phyloP scores from a whole-genome alignment of 2,113 vertebrate species.

The Felis catus region DNA sequence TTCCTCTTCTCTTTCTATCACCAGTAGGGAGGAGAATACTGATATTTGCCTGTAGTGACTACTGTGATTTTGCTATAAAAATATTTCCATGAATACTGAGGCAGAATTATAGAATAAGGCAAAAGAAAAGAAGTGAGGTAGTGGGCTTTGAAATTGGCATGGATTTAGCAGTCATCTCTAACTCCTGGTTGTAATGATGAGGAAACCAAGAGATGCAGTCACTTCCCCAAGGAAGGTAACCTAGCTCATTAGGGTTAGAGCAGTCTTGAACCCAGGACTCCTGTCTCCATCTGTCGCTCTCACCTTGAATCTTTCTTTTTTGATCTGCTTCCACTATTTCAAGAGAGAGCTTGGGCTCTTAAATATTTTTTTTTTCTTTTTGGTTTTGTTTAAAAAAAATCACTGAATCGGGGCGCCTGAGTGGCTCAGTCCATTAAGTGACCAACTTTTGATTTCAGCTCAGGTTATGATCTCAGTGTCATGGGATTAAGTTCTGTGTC shows the following conservation, averaged over 20 bases:
- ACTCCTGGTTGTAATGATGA: background rate
- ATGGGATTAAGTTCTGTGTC: too few species aligned
- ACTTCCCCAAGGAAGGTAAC: background rate
- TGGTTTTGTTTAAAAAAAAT: background rate
- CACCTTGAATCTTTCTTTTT: background rate
- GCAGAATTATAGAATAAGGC: background rate
- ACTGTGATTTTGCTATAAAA: slow-evolving; percentile 25
- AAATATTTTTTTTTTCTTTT: slow-evolving; percentile 14
- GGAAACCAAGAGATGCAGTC: background rate
- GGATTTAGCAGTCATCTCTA: background rate
- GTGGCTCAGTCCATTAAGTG: too few species aligned
- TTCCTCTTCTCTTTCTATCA: background rate
- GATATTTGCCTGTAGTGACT: background rate
- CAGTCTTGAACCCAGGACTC: background rate
- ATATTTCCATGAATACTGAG: background rate
- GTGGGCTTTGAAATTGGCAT: background rate
- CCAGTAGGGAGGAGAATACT: background rate
- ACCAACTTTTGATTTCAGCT: too few species aligned
- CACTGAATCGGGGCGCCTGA: background rate
- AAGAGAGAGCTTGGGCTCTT: slow-evolving; percentile 16
- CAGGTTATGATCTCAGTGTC: too few species aligned
- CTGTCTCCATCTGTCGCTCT: background rate
- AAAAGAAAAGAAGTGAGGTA: background rate
- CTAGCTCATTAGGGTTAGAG: background rate
- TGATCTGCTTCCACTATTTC: background rate